Percentiles rank a stretch among this genome's conserved stretches.
Conservation (phyloP, 2,113 vertebrate genomes). For the Sphaerodactylus townsendi region DNA sequence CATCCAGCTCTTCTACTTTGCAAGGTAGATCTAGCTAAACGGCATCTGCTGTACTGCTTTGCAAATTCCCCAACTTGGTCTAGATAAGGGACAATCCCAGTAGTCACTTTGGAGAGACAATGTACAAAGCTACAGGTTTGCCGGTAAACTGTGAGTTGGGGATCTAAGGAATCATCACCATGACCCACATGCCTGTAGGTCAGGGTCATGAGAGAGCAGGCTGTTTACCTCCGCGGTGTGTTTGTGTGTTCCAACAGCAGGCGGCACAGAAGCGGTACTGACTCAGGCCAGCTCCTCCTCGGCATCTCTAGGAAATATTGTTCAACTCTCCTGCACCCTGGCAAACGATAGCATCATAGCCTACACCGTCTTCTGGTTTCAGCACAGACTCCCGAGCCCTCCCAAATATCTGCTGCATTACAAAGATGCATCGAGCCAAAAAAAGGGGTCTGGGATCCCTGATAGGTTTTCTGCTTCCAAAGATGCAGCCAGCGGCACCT, state of each 20-base stretch:
- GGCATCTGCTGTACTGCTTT: neutral
- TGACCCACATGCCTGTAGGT: neutral
- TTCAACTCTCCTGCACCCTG: conserved; percentile 20
- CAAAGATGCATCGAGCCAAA: neutral
- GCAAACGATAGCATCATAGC: neutral
- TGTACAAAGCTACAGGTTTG: neutral
- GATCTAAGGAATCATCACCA: no score
- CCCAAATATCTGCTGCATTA: neutral
- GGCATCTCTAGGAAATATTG: neutral
- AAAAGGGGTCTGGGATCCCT: neutral
- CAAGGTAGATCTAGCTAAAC: neutral
- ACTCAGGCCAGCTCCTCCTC: neutral
- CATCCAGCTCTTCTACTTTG: neutral
- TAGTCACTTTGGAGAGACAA: neutral
- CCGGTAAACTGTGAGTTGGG: neutral
- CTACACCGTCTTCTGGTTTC: neutral
- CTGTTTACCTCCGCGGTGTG: neutral
- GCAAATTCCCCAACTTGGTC: neutral
- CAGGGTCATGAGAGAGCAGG: neutral
- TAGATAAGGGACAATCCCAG: neutral
- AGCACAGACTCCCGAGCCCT: neutral
- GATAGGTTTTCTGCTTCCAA: conserved; percentile 18
- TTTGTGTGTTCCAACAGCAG: neutral
- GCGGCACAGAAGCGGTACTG: neutral
- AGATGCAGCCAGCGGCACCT: neutral